These are phyloP conservation scores for Zelleria hepariella DNA, from an alignment of 2,888 invertebrate genomes.

Conservation along the genomic window DNA sequence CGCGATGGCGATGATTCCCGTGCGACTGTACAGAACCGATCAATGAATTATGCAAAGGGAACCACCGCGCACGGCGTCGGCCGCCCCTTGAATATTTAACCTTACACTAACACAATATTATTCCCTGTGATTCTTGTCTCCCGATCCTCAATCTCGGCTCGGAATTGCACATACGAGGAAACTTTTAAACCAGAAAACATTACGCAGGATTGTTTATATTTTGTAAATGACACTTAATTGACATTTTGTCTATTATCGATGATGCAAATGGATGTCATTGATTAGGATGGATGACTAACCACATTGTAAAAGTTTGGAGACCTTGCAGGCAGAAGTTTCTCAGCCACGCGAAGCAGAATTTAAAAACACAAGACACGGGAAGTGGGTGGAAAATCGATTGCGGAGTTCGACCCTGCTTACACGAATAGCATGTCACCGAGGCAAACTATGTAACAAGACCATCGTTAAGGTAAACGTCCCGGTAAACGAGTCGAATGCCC, in stretches of 20 bases:
- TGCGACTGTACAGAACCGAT: slow-evolving; percentile 30
- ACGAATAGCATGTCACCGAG: not conserved
- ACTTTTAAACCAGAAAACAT: not conserved
- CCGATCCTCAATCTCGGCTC: not conserved
- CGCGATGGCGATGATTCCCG: slow-evolving; percentile 21
- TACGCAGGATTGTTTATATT: not conserved
- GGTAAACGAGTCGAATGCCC: not conserved
- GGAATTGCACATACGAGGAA: not conserved
- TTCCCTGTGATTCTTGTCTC: slow-evolving; percentile 13
- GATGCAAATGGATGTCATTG: not conserved
- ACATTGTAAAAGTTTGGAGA: too few relatives aligned
- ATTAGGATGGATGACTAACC: too few relatives aligned
- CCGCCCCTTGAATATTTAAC: slow-evolving; percentile 49
- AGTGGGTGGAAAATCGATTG: not conserved
- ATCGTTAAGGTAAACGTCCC: not conserved
- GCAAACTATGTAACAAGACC: not conserved
- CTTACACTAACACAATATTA: slow-evolving; percentile 42
- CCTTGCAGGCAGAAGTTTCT: too few relatives aligned
- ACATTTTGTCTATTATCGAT: not conserved
- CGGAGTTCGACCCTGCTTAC: not conserved
- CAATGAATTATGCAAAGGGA: slow-evolving; percentile 60
- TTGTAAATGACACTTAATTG: not conserved
- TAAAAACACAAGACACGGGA: too few relatives aligned
- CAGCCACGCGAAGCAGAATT: too few relatives aligned
- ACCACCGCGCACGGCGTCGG: slow-evolving; percentile 25